Evolutionary conservation across 2,888 invertebrate genomes (phyloP).

Genomic region (Leucophenga montana): DNA sequence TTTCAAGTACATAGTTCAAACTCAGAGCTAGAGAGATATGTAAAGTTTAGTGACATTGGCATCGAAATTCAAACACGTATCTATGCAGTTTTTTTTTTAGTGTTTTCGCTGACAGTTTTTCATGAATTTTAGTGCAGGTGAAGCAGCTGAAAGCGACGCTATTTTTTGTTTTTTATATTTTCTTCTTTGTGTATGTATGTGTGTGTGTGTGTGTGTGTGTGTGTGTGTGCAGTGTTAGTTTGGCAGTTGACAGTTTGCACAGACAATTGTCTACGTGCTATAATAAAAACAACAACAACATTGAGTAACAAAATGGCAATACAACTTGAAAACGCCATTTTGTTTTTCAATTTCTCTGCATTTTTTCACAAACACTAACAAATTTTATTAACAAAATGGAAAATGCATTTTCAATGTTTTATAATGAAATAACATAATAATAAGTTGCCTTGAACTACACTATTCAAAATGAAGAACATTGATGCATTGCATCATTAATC

Average conservation of each 20-base stretch:
- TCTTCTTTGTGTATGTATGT: background rate
- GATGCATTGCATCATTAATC: no score
- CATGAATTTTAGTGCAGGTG: conserved; percentile 15
- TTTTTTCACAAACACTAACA: no score
- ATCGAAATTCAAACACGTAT: conserved; percentile 16
- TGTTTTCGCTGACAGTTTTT: conserved; percentile 17
- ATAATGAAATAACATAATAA: no score
- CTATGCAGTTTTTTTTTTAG: conserved; percentile 23
- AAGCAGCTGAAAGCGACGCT: conserved; percentile 13
- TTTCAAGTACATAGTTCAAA: no score
- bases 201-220: background rate
- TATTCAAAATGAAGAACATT: no score
- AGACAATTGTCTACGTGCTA: conserved; percentile 38
- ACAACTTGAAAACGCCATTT: conserved; percentile 13
- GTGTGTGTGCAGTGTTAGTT: conserved; percentile 20
- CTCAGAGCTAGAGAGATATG: no score
- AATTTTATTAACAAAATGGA: conserved; percentile 50
- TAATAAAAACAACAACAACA: conserved; percentile 40
- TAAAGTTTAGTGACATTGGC: conserved; percentile 12
- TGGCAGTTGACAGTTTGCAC: conserved; percentile 34
- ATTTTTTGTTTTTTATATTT: conserved; percentile 7
- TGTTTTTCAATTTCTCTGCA: no score
- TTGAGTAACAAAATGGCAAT: conserved; percentile 15
- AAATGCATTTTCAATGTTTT: conserved; percentile 60
- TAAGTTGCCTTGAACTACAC: no score